A percentile compares a stretch with the other conserved stretches of the same genome.
These are phyloP conservation scores for Drosophila kanapiae DNA, from an alignment of 1,140 invertebrate genomes.

Conservation along the genomic window DNA sequence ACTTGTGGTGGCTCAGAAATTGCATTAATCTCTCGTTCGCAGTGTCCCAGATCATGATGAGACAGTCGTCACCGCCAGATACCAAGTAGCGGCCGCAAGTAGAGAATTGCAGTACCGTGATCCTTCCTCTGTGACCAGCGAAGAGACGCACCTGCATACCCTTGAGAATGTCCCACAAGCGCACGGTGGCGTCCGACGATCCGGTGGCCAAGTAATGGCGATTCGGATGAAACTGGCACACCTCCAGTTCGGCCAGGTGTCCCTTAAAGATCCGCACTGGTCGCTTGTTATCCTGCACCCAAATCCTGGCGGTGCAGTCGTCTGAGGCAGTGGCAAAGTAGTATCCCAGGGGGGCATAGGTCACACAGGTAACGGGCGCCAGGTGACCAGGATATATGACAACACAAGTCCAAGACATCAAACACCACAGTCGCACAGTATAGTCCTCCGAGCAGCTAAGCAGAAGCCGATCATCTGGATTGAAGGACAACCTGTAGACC, in stretches of 20 bases:
- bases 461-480: conserved; percentile 50
- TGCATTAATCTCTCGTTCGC: conserved; percentile 25
- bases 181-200: conserved; percentile 53
- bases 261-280: conserved; percentile 38
- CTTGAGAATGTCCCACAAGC: conserved; percentile 58
- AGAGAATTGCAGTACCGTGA: conserved; percentile 47
- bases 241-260: conserved; percentile 46
- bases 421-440: conserved; percentile 58
- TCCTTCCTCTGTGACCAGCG: conserved; percentile 27
- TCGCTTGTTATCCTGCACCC: conserved; percentile 48
- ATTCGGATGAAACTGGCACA: conserved; percentile 60
- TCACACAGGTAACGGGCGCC: conserved; percentile 33
- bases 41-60: conserved; percentile 55
- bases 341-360: conserved; percentile 50
- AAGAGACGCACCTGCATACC: conserved; percentile 51
- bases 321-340: conserved; percentile 54
- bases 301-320: conserved; percentile 59
- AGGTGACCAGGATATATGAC: conserved; percentile 58
- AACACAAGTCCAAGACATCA: conserved; percentile 60
- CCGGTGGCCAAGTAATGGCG: conserved; percentile 63
- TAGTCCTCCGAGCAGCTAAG: conserved; percentile 54
- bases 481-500: conserved; percentile 39
- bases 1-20: conserved; percentile 31
- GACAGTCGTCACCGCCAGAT: conserved; percentile 41
- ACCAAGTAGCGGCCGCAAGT: conserved; percentile 54